Base-by-base conservation (phyloP, 2,797 vertebrate genomes). In the Coranthus polyacanthus region DNA sequence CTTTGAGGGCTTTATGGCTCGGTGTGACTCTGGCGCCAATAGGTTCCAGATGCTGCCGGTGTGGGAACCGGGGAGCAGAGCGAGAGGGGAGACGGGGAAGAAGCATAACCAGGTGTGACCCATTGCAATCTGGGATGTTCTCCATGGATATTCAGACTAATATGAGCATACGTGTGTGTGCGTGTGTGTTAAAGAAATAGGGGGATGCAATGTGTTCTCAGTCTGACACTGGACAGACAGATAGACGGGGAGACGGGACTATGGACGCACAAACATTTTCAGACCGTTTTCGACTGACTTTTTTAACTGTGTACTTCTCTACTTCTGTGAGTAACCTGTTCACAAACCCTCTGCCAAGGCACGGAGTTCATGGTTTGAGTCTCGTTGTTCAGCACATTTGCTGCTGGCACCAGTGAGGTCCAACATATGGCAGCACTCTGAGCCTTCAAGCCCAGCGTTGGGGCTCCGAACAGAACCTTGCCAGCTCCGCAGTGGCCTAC, bases 1-100 rank as follows among this genome's bases (percentile, higher is more conserved):
- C 89, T 93, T 92, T 93, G 85, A 93, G 91, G 92, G 88, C 88
- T 93, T 93, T 92, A 93, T 91, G 91, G 89, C 90, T 93, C 84
- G 90, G 77, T 92, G 93, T 91, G 91, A 91, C 91, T 93, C 90
- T 93, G 84, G 75, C 82, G 82, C 88, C 91, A 92, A 94, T 94
- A 72, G 91, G 85, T 93, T 93, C 92, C 93, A 93, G 92, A 94
- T 94, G 93, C 92, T 84, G 84, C 85, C 86, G 88, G 90, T 92
- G 92, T 92, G 92, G 92, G 91, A 92, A 93, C 82, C 50, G 51
- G 85, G 68, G 86, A 85, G 75, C 20, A 53, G 66, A 83, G 79
- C 20, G 59, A 79, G 79, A 83, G 72, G 76, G 71, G 75, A 84
- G 77, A 78, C 29, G 46, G 77, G 67, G 79, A 86, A 86, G 89